phyloP scores from a whole-genome alignment of 1,140 invertebrate genomes.

The Myzus persicae region DNA sequence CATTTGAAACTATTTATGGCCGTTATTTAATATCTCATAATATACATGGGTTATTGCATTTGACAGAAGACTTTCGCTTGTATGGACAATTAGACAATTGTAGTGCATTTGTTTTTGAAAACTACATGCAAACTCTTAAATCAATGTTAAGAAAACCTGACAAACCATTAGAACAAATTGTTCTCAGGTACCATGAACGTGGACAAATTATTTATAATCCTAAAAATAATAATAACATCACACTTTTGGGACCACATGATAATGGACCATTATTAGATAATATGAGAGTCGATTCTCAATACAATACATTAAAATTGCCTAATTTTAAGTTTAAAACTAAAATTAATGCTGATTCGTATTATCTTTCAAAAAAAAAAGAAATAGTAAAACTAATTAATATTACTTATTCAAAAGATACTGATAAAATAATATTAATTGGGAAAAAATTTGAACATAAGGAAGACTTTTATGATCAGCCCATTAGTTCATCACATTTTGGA shows the following conservation, averaged over 20 bases:
- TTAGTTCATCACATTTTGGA: background rate
- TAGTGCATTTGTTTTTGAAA: constrained; percentile 7
- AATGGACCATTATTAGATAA: background rate
- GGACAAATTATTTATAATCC: background rate
- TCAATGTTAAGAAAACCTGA: background rate
- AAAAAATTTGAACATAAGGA: background rate
- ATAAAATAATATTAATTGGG: background rate
- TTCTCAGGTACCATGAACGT: background rate
- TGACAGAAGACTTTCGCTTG: constrained; percentile 55
- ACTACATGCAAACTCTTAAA: background rate
- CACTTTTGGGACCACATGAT: background rate
- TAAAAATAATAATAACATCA: background rate
- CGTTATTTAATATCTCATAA: constrained; percentile 63
- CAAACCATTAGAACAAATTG: background rate
- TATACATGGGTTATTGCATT: constrained; percentile 60
- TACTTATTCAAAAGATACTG: background rate
- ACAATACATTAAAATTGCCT: background rate
- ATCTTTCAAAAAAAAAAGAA: background rate
- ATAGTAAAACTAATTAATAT: constrained; percentile 8
- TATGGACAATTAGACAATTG: constrained; percentile 33
- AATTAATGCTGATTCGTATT: background rate
- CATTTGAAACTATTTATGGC: constrained; percentile 61
- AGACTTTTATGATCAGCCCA: background rate
- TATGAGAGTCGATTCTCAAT: background rate
- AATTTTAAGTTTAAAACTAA: constrained; percentile 12